Evolutionary conservation across 2,797 vertebrate genomes (phyloP), one percentile per base, ranked within the genome.

Genomic region (Rhadinocentrus ornatus): DNA sequence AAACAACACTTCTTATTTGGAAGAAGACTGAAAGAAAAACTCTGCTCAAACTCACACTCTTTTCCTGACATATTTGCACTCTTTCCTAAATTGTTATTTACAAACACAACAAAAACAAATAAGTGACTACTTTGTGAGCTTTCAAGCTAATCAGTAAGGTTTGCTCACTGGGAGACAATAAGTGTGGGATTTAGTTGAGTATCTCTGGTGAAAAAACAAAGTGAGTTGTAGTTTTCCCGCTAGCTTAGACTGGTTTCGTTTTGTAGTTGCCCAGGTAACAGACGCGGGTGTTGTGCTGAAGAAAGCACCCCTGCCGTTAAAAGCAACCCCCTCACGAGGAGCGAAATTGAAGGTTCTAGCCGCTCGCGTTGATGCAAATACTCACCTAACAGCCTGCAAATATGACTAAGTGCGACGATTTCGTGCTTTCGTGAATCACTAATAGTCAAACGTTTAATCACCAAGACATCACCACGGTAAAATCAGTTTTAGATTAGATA

Each of bases 21-120:
- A 66, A 93, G 85, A 66, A 44, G 62, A 41, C 6, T 77, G 55
- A 94, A 93, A 8, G 81, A 83, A 83, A 86, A 93, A 4, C 27
- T 81, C 39, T 68, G 55, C 32, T 90, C 89, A 31, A 83, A 73
- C 16, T 54, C n/a, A 5, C 31, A 62, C 12, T 62, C 58, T 15
- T 77, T 80, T 22, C 29, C 75, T 31, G 80, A 85, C 91, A 92
- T 94, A 29, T 75, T 68, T n/a, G 18, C 20, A n/a, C 2, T 11
- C 1, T 8, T 5, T 15, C 11, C 61, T 61, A 24, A 1, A 10
- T 15, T 57, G 11, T 2, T 2, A 50, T 50, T 54, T n/a, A n/a
- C n/a, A 20, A 31, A 52, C 18, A 4, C 0, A 0, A 20, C 7
- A n/a, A 1, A n/a, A 1, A 9, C 0, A 32, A 50, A 77, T 12